phyloP scores from a whole-genome alignment of 2,113 vertebrate genomes.

The Azemiops feae region DNA sequence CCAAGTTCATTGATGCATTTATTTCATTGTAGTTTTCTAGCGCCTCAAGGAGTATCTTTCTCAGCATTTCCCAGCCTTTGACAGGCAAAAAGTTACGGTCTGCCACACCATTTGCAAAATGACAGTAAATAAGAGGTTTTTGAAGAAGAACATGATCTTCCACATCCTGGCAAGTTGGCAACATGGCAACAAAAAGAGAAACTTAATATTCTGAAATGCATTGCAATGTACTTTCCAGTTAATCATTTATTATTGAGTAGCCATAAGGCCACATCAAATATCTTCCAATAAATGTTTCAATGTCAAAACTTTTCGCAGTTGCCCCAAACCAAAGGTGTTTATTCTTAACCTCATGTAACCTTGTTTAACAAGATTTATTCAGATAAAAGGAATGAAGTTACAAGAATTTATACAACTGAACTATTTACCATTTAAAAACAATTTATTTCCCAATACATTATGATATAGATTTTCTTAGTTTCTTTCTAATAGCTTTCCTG shows the following conservation, averaged over 20 bases:
- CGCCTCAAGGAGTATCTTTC: conserved; percentile 67
- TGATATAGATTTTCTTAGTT: not conserved
- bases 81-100: conserved; percentile 69
- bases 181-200: conserved; percentile 20
- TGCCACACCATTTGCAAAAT: conserved; percentile 65
- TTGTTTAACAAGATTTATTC: not conserved
- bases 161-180: conserved; percentile 61
- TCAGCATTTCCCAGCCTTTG: conserved; percentile 71
- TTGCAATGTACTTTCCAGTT: not conserved
- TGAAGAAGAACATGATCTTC: conserved; percentile 62
- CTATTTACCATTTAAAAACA: not conserved
- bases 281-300: not conserved
- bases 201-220: not conserved
- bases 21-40: conserved; percentile 78
- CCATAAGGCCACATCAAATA: not conserved
- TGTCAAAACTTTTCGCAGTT: not conserved
- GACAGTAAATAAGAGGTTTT: conserved; percentile 75
- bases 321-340: not conserved
- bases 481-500: not conserved
- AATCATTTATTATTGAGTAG: not conserved
- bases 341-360: not conserved
- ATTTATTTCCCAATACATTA: not conserved
- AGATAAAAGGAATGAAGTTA: not conserved
- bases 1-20: conserved; percentile 72
- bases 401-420: not conserved